Evolutionary conservation across 2,888 invertebrate species (phyloP).

Genomic region (Luperina testacea): DNA sequence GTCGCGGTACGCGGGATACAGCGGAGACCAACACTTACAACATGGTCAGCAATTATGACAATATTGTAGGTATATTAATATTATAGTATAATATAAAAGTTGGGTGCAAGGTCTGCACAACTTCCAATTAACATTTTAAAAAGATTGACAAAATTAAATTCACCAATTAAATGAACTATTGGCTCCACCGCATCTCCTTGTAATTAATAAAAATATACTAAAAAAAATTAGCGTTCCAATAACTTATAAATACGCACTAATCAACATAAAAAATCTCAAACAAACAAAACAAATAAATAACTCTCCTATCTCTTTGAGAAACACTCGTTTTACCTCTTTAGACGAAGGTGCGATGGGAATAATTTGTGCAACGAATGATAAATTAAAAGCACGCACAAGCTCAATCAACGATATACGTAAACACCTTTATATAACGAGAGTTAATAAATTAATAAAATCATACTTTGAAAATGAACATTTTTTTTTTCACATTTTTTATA

Average conservation of each 20-base stretch:
- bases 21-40: constrained; percentile 36
- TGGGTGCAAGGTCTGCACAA: constrained; percentile 9
- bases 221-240: constrained; percentile 59
- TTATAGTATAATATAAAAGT: constrained; percentile 23
- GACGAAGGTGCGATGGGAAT: constrained; percentile 65
- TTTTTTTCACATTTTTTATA: constrained; percentile 76
- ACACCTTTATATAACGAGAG: constrained; percentile 65
- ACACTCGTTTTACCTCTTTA: constrained; percentile 63
- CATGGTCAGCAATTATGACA: constrained; percentile 14
- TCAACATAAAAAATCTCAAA: constrained; percentile 69
- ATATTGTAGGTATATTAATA: constrained; percentile 9
- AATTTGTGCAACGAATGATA: constrained; percentile 66
- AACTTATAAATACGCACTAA: constrained; percentile 66
- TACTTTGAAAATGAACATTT: constrained; percentile 54
- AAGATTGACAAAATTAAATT: constrained; percentile 22
- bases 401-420: constrained; percentile 54
- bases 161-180: constrained; percentile 37
- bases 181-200: constrained; percentile 52
- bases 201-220: constrained; percentile 43
- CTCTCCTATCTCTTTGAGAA: constrained; percentile 64
- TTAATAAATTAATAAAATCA: constrained; percentile 57
- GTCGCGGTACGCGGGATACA: constrained; percentile 50
- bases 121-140: constrained; percentile 8
- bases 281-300: constrained; percentile 69
- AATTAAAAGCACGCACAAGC: constrained; percentile 73